Percentiles rank a stretch among this genome's conserved stretches.
Conservation (phyloP, 2,888 invertebrate species). For the Amblyjoppa fuscipennis region DNA sequence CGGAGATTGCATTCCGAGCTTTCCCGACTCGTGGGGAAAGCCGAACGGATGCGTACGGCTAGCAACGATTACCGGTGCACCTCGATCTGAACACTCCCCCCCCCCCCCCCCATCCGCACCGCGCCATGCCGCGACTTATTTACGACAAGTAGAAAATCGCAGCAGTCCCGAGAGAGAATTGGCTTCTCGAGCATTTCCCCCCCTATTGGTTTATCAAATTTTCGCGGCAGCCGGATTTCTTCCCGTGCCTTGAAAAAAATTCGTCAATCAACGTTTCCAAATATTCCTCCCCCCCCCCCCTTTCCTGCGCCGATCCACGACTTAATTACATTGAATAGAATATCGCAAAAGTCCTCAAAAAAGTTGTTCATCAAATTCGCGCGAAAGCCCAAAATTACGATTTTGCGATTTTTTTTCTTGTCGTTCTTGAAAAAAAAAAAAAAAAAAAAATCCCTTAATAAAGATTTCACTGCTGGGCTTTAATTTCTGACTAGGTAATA, state of each 20-base stretch:
- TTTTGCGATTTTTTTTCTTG: not conserved
- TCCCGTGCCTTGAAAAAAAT: not conserved
- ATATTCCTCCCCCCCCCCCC: no score
- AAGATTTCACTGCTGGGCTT: not conserved
- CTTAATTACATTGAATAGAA: no score
- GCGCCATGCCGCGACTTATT: constrained; percentile 34
- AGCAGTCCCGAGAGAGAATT: not conserved
- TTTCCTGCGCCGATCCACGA: no score
- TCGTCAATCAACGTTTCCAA: not conserved
- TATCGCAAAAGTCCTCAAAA: not conserved
- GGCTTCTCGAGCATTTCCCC: not conserved
- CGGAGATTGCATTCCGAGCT: constrained; percentile 60
- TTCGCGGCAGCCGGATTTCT: not conserved
- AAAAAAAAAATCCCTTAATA: not conserved
- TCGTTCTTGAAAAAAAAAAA: not conserved
- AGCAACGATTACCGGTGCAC: constrained; percentile 46
- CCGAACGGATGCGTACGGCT: constrained; percentile 37
- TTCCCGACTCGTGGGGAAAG: constrained; percentile 36
- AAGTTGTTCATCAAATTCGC: not conserved
- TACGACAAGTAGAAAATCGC: constrained; percentile 53
- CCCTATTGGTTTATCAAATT: not conserved
- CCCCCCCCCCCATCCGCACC: not conserved
- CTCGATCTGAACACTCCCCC: not conserved
- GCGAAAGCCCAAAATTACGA: not conserved
- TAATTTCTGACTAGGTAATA: not conserved